phyloP scores from a whole-genome alignment of 2,888 invertebrate species.

The Drosophila nr. perissopoda region DNA sequence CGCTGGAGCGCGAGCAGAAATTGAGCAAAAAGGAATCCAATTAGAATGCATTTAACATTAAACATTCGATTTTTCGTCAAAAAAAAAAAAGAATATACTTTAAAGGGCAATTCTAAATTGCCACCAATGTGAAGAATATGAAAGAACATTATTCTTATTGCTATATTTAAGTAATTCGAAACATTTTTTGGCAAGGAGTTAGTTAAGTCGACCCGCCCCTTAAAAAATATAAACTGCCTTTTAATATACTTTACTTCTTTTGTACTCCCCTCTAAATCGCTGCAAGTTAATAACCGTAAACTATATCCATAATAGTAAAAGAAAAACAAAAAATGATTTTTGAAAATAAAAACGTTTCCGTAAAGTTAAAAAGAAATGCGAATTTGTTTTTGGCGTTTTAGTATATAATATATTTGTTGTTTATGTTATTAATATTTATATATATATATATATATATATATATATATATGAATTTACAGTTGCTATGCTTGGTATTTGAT shows the following conservation, averaged over 20 bases:
- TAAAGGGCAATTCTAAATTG: constrained; percentile 62
- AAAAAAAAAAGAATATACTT: constrained; percentile 8
- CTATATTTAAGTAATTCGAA: constrained; percentile 49
- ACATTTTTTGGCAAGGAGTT: constrained; percentile 30
- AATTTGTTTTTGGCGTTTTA: constrained; percentile 47
- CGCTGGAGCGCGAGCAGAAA: constrained; percentile 88
- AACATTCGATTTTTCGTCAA: background rate
- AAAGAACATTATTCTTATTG: constrained; percentile 25
- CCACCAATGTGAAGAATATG: constrained; percentile 12
- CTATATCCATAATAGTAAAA: constrained; percentile 10
- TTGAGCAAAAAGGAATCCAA: constrained; percentile 69
- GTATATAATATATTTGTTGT: constrained; percentile 71
- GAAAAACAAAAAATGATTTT: constrained; percentile 22
- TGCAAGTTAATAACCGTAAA: constrained; percentile 47
- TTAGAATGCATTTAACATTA: constrained; percentile 44
- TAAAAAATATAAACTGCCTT: constrained; percentile 64
- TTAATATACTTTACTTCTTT: constrained; percentile 66
- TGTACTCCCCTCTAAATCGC: constrained; percentile 40
- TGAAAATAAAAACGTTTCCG: constrained; percentile 49
- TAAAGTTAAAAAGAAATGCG: constrained; percentile 35
- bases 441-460: constrained; percentile 32
- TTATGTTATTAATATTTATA: constrained; percentile 49
- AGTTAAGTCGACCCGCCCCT: constrained; percentile 45
- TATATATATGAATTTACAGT: constrained; percentile 65
- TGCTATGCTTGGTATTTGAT: constrained; percentile 67